A percentile compares a stretch with the other conserved stretches of the same genome.
phyloP scores from a whole-genome alignment of 2,888 invertebrate genomes.

The Cephus runcator region DNA sequence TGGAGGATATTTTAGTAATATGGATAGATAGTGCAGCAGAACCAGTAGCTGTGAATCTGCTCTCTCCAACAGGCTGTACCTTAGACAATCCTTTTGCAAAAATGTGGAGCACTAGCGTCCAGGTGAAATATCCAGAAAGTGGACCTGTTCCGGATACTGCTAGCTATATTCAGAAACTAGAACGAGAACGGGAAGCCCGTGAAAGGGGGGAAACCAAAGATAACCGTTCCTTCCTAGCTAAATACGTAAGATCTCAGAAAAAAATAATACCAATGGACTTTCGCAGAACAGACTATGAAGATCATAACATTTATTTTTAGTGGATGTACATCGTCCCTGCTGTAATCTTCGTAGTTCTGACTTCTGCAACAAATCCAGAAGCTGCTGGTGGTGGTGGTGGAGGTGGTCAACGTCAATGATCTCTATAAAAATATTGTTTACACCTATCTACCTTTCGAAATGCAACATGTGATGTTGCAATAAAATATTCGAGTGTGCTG shows the following conservation, averaged over 20 bases:
- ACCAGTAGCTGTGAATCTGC: constrained; percentile 77
- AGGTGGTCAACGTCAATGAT: constrained; percentile 54
- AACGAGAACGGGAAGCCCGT: constrained; percentile 88
- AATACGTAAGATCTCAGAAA: constrained; percentile 83
- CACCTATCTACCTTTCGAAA: background rate
- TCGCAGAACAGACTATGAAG: background rate
- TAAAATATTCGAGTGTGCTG: background rate
- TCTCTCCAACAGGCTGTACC: constrained; percentile 67
- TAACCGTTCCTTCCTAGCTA: constrained; percentile 94
- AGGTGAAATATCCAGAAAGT: constrained; percentile 81
- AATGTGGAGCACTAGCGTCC: constrained; percentile 80
- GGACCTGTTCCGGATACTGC: constrained; percentile 96
- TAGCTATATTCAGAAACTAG: constrained; percentile 91
- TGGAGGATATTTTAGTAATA: constrained; percentile 82
- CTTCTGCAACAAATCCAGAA: constrained; percentile 87
- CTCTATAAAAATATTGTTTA: background rate
- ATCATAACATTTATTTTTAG: constrained; percentile 68
- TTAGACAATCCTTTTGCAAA: constrained; percentile 65
- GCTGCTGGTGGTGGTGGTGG: constrained; percentile 59
- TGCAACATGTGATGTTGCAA: background rate
- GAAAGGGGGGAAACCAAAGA: constrained; percentile 92
- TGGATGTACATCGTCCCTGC: constrained; percentile 99
- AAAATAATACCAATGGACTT: background rate
- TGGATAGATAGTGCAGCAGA: constrained; percentile 84
- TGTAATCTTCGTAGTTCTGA: constrained; percentile 88